These are phyloP conservation scores for Julus scandinavius DNA, from an alignment of 2,888 invertebrate genomes.

Conservation along the genomic window DNA sequence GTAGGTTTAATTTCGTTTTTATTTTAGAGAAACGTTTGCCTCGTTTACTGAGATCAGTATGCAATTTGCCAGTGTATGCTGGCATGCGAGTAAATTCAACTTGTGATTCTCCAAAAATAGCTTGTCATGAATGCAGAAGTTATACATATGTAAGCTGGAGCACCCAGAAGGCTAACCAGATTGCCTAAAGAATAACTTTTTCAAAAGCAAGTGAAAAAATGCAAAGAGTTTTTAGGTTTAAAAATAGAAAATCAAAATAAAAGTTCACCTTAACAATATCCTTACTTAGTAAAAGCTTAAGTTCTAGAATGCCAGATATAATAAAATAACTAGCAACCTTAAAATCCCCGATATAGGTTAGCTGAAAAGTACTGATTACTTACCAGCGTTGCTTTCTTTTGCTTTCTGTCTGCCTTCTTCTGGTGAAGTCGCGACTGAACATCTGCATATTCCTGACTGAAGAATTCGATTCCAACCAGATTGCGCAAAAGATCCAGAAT, in stretches of 20 bases:
- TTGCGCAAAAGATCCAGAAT: constrained; percentile 80
- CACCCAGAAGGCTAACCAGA: background rate
- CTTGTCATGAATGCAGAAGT: background rate
- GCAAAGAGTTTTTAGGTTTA: background rate
- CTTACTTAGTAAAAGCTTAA: background rate
- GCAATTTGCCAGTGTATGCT: background rate
- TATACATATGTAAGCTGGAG: background rate
- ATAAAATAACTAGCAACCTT: background rate
- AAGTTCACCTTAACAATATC: too few species aligned
- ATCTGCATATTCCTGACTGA: constrained; percentile 70
- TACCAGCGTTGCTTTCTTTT: constrained; percentile 51
- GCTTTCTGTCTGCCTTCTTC: constrained; percentile 31
- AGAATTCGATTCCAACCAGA: constrained; percentile 79
- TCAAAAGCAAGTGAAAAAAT: background rate
- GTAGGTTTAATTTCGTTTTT: too few species aligned
- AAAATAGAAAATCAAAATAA: background rate
- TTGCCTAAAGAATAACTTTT: background rate
- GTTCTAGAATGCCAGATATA: background rate
- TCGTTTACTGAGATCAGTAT: background rate
- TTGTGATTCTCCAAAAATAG: background rate
- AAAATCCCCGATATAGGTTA: too few species aligned
- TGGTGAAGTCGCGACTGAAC: background rate
- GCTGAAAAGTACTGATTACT: constrained; percentile 54
- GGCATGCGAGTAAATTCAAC: background rate
- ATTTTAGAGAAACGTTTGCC: background rate